Evolutionary conservation across 35 echinoderm and acorn worm species (phyloP), one percentile per base, ranked within the genome.

Genomic region (Lytechinus variegatus): DNA sequence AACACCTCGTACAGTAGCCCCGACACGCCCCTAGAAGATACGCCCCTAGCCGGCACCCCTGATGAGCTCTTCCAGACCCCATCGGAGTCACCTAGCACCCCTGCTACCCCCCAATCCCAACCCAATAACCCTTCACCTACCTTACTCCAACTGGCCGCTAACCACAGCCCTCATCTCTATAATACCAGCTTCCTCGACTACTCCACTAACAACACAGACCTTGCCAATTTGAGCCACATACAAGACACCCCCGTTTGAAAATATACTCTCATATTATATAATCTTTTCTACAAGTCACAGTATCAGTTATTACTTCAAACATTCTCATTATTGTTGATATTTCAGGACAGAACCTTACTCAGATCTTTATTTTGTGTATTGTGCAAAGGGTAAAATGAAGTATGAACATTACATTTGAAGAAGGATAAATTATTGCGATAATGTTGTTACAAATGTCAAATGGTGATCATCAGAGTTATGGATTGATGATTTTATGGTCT

Each of bases 1-100:
- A 93, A 93, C 92, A 93, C 52, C 53, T 55, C 53, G 9, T 93
- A 93, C 92, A 93, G n/a, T 54, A 93, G 92, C 54, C 53, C 92
- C 8, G 92, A 93, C 52, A 90, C 88, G 52, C 88, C 88, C 88
- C 28, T 90, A 52, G 88, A 44, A 44, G 92, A 93, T 21, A 90
- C 88, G 52, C 88, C 88, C 88, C 28, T 90, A 52, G 88, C 28
- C 8, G 92, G 9, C 54, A 93, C 54, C 52, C 52, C 52, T 24
- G 29, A 55, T 21, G 92, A 27, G 53, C 92, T 54, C 54, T 93
- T 54, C 13, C 0, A 19, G 52, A 27, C 92, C 92, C 92, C 92
- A 21, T 57, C 53, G 9, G 27, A 33, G 53, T 10, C 92, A 55
- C 92, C 92, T 6, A 54, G 53, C 92, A 54, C 92, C 28, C 92